Evolutionary conservation across 2,797 vertebrate species (phyloP).

Genomic region (Apodemus agrarius): DNA sequence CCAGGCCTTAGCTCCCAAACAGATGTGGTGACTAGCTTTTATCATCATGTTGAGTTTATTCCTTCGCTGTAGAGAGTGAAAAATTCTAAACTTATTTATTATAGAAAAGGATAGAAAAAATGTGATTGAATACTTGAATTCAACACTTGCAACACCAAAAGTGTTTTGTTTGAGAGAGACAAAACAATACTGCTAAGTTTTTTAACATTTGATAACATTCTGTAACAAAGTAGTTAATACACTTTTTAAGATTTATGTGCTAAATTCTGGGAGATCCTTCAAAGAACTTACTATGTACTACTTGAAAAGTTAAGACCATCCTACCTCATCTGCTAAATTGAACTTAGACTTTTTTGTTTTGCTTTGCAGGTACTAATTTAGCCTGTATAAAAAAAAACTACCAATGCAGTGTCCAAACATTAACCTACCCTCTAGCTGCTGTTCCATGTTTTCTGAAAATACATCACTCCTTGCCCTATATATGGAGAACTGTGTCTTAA

Average conservation of each 20-base stretch:
- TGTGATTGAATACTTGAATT: not conserved
- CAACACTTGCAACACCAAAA: not conserved
- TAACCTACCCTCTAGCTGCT: not conserved
- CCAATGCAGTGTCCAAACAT: not conserved
- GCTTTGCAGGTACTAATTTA: not conserved
- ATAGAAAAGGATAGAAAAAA: not conserved
- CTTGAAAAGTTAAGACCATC: not conserved
- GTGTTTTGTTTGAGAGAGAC: not conserved
- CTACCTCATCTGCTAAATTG: not conserved
- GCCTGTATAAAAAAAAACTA: not conserved
- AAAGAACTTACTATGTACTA: not conserved
- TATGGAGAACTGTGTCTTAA: not conserved
- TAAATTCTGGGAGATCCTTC: not conserved
- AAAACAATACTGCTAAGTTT: not conserved
- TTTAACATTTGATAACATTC: not conserved
- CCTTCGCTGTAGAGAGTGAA: not conserved
- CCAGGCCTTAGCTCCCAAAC: not conserved
- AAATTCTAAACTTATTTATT: not conserved
- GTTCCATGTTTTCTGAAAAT: not conserved
- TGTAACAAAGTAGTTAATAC: not conserved
- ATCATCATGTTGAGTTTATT: not conserved
- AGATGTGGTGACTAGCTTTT: not conserved
- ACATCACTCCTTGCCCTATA: not conserved
- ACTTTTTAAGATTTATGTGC: not conserved
- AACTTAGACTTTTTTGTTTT: not conserved